A percentile compares a stretch with the other conserved stretches of the same genome.
Evolutionary conservation across 2,113 vertebrate species (phyloP).

Genomic region (Oryzias melastigma): DNA sequence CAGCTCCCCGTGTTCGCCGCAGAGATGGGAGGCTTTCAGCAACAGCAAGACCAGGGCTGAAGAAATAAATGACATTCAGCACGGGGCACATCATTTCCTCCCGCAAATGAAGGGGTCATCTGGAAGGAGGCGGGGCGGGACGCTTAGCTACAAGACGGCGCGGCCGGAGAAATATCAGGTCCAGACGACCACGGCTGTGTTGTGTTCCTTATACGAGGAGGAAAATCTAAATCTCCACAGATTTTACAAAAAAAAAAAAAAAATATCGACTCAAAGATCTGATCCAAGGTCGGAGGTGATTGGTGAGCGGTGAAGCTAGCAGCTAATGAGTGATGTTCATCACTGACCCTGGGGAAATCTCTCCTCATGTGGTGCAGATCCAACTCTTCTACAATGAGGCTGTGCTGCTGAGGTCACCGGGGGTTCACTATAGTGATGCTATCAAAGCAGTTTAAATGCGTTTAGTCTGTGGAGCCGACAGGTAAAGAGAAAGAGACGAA

Average conservation of each 20-base stretch:
- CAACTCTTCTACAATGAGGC: background rate
- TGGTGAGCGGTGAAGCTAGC: background rate
- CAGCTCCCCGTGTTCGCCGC: constrained; percentile 48
- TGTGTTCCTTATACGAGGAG: constrained; percentile 1
- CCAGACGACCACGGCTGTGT: constrained; percentile 27
- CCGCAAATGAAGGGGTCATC: constrained; percentile 58
- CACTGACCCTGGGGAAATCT: background rate
- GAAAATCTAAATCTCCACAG: background rate
- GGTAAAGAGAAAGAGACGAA: constrained; percentile 8
- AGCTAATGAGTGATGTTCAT: constrained; percentile 21
- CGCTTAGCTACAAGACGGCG: constrained; percentile 39
- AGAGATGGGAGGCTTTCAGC: constrained; percentile 14
- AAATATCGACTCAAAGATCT: background rate
- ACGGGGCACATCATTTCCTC: constrained; percentile 46
- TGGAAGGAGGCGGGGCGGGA: constrained; percentile 28
- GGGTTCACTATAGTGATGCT: constrained; percentile 17
- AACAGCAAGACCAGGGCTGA: constrained; percentile 40
- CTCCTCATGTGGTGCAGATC: background rate
- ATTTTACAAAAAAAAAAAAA: background rate
- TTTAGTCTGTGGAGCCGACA: constrained; percentile 5
- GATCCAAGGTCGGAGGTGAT: constrained; percentile 4
- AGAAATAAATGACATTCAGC: constrained; percentile 71
- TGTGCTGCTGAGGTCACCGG: background rate
- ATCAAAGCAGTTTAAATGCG: constrained; percentile 21
- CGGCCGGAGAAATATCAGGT: constrained; percentile 61